Evolutionary conservation across 1,140 invertebrate species (phyloP).

Genomic region (Bombus polaris): DNA sequence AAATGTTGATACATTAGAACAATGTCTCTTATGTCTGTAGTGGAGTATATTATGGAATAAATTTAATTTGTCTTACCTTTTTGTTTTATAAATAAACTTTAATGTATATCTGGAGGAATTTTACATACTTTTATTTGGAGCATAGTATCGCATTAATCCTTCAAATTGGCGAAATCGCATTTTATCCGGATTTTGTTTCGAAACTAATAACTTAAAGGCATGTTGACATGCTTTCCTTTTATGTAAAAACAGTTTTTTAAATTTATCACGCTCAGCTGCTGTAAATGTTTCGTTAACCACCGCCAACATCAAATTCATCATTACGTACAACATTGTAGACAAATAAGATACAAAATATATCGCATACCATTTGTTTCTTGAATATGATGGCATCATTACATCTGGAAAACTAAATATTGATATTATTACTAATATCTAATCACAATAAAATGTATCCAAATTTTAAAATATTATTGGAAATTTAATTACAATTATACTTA

Average conservation of each 20-base stretch:
- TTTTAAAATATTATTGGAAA: neutral
- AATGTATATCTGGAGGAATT: constrained; percentile 8
- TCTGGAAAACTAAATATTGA: constrained; percentile 90
- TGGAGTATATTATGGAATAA: constrained; percentile 10
- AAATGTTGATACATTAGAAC: constrained; percentile 92
- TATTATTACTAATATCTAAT: neutral
- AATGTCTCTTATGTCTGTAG: constrained; percentile 88
- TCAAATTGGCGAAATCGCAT: constrained; percentile 91
- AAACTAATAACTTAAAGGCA: constrained; percentile 91
- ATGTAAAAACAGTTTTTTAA: constrained; percentile 92
- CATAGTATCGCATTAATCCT: constrained; percentile 91
- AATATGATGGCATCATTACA: constrained; percentile 96
- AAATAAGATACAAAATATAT: constrained; percentile 95
- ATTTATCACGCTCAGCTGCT: constrained; percentile 93
- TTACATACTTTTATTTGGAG: constrained; percentile 87
- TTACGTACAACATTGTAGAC: constrained; percentile 92
- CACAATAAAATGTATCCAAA: neutral
- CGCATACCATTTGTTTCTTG: constrained; percentile 90
- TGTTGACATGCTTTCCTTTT: constrained; percentile 92
- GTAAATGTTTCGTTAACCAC: constrained; percentile 96
- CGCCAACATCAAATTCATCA: constrained; percentile 96
- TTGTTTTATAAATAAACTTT: neutral
- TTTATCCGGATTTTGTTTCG: constrained; percentile 86
- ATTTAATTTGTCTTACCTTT: neutral
- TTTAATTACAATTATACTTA: constrained; percentile 82